These are phyloP conservation scores for Cerastis leucographa DNA, from an alignment of 2,888 invertebrate genomes.

Conservation along the genomic window DNA sequence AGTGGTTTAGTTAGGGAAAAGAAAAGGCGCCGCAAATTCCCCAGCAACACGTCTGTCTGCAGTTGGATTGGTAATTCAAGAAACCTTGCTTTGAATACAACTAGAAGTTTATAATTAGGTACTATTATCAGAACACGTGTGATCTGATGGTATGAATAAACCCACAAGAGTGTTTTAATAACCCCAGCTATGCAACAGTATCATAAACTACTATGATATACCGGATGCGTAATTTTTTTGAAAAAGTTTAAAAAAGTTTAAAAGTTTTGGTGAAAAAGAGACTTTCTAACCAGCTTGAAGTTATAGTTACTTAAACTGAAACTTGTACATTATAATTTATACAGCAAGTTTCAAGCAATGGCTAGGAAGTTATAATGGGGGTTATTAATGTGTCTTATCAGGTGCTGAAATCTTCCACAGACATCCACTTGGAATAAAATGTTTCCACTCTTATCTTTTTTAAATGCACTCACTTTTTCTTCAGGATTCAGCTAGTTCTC, in stretches of 20 bases:
- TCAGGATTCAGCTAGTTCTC: not conserved
- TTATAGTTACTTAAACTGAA: constrained; percentile 23
- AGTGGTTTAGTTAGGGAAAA: not conserved
- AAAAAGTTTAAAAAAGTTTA: no score
- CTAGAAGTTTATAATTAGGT: not conserved
- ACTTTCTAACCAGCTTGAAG: constrained; percentile 32
- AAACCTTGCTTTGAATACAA: not conserved
- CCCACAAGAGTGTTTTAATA: not conserved
- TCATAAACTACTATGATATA: not conserved
- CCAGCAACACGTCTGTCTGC: not conserved
- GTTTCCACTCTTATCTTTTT: not conserved
- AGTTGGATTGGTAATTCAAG: not conserved
- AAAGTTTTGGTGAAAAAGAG: constrained; percentile 1
- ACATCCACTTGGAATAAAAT: not conserved
- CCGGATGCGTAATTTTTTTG: not conserved
- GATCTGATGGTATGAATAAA: not conserved
- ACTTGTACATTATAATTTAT: not conserved
- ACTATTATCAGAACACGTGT: not conserved
- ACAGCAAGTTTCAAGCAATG: not conserved
- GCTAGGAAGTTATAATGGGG: not conserved
- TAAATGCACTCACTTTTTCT: not conserved
- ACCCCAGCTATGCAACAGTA: not conserved
- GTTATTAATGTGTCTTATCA: not conserved
- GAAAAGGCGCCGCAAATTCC: not conserved
- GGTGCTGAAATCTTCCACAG: constrained; percentile 2